A percentile compares a stretch with the other conserved stretches of the same genome.
phyloP scores from a whole-genome alignment of 2,113 vertebrate species.

The Bos taurus region DNA sequence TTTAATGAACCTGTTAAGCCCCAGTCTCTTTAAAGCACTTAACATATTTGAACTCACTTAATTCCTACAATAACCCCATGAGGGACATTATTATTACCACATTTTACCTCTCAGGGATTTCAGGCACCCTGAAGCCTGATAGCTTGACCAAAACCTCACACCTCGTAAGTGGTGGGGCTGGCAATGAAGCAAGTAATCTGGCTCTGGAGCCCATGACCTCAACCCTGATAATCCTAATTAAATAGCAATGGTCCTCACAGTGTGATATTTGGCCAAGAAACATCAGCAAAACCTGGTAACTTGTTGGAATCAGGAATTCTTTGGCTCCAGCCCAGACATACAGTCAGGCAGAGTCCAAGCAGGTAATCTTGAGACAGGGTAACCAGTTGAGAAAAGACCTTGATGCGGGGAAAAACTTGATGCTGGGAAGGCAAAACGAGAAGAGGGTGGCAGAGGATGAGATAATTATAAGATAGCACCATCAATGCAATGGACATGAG shows the following conservation, averaged over 20 bases:
- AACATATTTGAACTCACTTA: neutral
- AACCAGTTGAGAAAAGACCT: neutral
- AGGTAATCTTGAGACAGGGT: neutral
- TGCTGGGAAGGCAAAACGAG: neutral
- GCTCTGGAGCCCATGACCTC: neutral
- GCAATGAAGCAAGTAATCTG: neutral
- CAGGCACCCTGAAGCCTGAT: neutral
- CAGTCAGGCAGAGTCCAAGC: neutral
- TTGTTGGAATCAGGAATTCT: neutral
- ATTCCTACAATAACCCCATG: neutral
- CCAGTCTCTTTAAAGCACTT: neutral
- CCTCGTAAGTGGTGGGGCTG: neutral
- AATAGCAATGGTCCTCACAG: neutral
- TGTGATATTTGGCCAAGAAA: neutral
- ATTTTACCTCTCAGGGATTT: neutral
- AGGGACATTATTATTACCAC: accelerated
- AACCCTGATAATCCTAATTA: neutral
- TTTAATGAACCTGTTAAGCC: neutral
- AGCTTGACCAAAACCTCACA: neutral
- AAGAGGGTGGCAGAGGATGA: neutral
- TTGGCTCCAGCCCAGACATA: neutral
- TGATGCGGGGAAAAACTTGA: neutral
- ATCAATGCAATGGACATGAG: neutral
- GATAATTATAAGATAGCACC: neutral
- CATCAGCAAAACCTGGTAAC: neutral